Evolutionary conservation across 1,140 invertebrate species (phyloP), one percentile per base, ranked within the genome.

Genomic region (Conopomorpha cramerella): DNA sequence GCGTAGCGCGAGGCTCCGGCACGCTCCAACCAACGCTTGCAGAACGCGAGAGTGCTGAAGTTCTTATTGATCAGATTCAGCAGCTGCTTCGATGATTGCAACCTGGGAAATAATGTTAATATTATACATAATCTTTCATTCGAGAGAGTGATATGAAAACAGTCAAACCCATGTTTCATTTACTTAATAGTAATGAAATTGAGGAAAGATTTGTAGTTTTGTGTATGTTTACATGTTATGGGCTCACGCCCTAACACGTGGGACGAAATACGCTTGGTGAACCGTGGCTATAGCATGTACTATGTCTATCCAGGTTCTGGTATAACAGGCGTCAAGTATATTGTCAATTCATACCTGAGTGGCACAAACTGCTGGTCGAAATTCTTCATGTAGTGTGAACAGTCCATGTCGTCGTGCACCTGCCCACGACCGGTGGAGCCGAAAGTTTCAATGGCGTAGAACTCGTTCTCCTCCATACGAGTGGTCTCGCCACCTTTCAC

Each of bases 321-420:
- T n/a, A n/a, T n/a, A n/a, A n/a, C n/a, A n/a, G n/a, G n/a, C n/a
- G n/a, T n/a, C n/a, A n/a, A n/a, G n/a, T n/a, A n/a, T n/a, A n/a
- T n/a, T n/a, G n/a, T n/a, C n/a, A n/a, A n/a, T 30, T 12, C 36
- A 59, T 59, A 86, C 82, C 83, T 78, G 26, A 98, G 68, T 34
- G 94, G 94, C 27, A 96, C 91, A 77, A 91, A 95, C 39, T 91
- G 90, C 66, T 88, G 86, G 54, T 99, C 96, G 76, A 92, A 99
- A 64, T 97, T 96, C 73, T 99, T 99, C 97, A 99, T 99, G 60
- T 99, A 99, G 80, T 99, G 98, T 17, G 96, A 99, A 43, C 91
- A 93, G 58, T 99, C 97, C 91, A 99, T 96, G 66, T 99, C 98
- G 72, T 99, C 96, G 67, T 98, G 95, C 1, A 99, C 96, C 35